Conservation (phyloP, 2,797 vertebrate genomes). For the Leptodactylus fallax region DNA sequence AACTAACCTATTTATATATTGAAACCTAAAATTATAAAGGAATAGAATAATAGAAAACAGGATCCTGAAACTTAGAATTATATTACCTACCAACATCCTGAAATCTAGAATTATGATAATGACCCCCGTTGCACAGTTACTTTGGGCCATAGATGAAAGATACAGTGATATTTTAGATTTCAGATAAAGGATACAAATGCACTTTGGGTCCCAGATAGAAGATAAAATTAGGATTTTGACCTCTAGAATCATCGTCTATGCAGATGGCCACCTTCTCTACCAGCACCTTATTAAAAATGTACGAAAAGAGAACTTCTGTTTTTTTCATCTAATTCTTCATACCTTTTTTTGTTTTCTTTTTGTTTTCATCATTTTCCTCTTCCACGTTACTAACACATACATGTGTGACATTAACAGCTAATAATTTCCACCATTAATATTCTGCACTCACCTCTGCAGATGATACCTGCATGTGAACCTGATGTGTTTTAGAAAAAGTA, state of each 20-base stretch:
- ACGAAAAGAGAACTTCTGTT: too few species aligned
- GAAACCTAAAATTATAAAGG: too few species aligned
- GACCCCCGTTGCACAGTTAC: neutral
- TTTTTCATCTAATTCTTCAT: too few species aligned
- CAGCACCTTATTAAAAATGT: too few species aligned
- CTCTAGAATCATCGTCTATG: neutral
- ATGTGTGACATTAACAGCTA: conserved; percentile 26
- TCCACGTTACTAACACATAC: neutral
- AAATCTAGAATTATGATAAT: neutral
- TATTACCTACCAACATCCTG: neutral
- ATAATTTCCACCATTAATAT: conserved; percentile 33
- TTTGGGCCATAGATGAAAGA: neutral
- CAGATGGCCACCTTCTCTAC: too few species aligned
- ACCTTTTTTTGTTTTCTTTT: neutral
- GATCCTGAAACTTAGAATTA: too few species aligned
- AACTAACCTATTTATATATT: too few species aligned
- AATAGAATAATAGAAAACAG: too few species aligned
- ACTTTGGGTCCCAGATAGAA: neutral
- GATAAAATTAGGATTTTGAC: neutral
- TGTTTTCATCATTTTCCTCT: neutral
- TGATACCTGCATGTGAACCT: conserved; percentile 6
- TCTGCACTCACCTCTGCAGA: neutral
- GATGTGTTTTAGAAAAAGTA: conserved; percentile 20
- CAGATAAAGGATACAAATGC: neutral
- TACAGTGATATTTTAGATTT: too few species aligned